Conservation (phyloP, 2,797 vertebrate species). For the Anableps anableps region DNA sequence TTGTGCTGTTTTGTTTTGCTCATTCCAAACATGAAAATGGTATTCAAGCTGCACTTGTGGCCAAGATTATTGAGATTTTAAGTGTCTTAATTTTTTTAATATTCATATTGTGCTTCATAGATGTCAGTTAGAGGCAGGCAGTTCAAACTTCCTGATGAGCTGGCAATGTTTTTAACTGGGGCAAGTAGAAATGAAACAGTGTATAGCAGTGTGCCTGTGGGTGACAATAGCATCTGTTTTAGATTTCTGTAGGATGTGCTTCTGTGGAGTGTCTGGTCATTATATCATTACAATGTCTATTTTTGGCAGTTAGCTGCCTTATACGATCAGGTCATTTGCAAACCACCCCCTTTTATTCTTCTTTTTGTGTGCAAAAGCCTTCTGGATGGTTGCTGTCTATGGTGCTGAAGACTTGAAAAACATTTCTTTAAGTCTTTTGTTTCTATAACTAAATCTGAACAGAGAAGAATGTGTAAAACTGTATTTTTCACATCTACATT, state of each 20-base stretch:
- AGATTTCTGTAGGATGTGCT: neutral
- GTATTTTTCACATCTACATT: neutral
- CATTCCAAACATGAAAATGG: too few relatives aligned
- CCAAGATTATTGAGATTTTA: neutral
- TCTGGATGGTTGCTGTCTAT: constrained; percentile 36
- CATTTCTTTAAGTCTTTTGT: too few relatives aligned
- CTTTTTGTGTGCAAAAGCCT: neutral
- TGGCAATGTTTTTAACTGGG: constrained; percentile 28
- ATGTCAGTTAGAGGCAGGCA: constrained; percentile 53
- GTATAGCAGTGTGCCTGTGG: constrained; percentile 13
- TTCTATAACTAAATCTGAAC: neutral
- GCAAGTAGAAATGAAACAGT: constrained; percentile 30
- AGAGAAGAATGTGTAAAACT: neutral
- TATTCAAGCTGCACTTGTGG: neutral
- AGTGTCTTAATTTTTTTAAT: neutral
- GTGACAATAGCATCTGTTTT: constrained; percentile 47
- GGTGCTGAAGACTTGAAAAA: constrained; percentile 52
- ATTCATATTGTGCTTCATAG: neutral
- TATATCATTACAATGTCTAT: neutral
- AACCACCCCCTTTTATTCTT: neutral
- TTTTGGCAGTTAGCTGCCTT: neutral
- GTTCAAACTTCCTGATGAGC: too few relatives aligned
- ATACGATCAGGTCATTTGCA: neutral
- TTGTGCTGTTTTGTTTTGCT: too few relatives aligned
- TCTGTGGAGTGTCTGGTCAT: neutral